Conservation (phyloP, 2,888 invertebrate genomes). For the Amphipoea lucens region DNA sequence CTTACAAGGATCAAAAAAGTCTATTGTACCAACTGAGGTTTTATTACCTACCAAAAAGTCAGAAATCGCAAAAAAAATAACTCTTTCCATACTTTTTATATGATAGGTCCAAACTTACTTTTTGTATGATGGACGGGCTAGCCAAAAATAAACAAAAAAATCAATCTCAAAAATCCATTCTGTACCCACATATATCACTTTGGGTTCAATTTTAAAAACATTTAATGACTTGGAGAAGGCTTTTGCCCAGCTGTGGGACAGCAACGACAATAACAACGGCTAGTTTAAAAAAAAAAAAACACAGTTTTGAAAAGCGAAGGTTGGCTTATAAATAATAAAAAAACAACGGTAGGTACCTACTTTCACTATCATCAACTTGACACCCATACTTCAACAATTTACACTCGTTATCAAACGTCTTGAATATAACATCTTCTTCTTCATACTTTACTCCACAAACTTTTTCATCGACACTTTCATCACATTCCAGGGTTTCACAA, state of each 20-base stretch:
- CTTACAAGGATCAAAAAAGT: no score
- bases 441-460: conserved; percentile 79
- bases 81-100: no score
- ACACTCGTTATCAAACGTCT: conserved; percentile 80
- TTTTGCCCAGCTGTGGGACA: background rate
- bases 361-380: conserved; percentile 68
- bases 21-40: no score
- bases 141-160: no score
- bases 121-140: no score
- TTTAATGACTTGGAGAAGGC: background rate
- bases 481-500: conserved; percentile 74
- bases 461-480: conserved; percentile 40
- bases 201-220: background rate
- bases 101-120: no score
- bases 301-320: background rate
- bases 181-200: background rate
- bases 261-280: background rate
- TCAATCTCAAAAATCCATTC: background rate
- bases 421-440: conserved; percentile 69
- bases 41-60: no score
- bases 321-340: background rate
- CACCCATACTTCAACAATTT: conserved; percentile 79
- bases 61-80: no score
- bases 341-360: conserved; percentile 61
- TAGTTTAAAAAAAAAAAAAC: background rate